phyloP scores from a whole-genome alignment of 2,888 invertebrate genomes.

The Omphaloscelis lunosa region DNA sequence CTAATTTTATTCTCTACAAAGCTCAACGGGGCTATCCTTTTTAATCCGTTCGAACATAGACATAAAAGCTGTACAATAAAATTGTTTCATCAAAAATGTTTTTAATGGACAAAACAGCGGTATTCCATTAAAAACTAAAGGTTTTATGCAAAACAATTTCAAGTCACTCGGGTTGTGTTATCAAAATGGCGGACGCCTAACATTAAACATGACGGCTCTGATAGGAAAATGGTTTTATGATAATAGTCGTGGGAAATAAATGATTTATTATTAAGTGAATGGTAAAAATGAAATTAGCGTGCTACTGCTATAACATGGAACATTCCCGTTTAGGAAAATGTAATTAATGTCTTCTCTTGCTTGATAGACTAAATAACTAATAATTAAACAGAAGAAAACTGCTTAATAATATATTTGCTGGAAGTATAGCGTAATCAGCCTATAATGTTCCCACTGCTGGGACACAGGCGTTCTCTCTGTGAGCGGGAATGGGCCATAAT shows the following conservation, averaged over 20 bases:
- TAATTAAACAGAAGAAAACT: no score
- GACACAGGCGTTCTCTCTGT: no score
- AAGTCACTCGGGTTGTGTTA: constrained; percentile 28
- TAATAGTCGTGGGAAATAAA: background rate
- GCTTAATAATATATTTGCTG: no score
- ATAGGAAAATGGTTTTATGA: constrained; percentile 14
- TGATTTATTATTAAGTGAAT: background rate
- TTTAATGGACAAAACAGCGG: constrained; percentile 48
- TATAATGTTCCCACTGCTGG: no score
- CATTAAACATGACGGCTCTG: constrained; percentile 12
- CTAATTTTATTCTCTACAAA: constrained; percentile 4
- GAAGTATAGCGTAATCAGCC: no score
- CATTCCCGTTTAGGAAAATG: no score
- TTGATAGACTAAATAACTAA: no score
- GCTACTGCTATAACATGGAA: no score
- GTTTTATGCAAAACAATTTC: constrained; percentile 51
- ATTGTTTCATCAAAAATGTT: constrained; percentile 54
- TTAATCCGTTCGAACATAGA: constrained; percentile 32
- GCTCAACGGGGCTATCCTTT: background rate
- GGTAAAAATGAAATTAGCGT: background rate
- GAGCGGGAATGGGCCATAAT: no score
- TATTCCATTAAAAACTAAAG: constrained; percentile 60
- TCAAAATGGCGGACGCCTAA: constrained; percentile 30
- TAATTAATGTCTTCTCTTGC: no score
- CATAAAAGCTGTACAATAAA: constrained; percentile 41